Base-by-base conservation (phyloP, 2,797 vertebrate genomes). In the Mastacembelus armatus region DNA sequence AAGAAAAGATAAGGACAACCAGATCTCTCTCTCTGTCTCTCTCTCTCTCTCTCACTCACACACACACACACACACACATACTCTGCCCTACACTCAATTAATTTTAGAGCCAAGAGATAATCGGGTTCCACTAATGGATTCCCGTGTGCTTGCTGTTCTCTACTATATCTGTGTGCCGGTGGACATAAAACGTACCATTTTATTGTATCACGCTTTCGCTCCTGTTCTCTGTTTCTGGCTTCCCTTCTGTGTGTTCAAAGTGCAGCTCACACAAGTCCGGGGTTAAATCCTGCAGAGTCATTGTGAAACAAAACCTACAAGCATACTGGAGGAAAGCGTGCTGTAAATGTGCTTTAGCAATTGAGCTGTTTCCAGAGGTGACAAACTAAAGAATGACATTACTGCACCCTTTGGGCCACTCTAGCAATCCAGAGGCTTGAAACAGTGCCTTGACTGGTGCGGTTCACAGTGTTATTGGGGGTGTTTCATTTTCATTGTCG, bases 51-150 rank as follows among this genome's bases (percentile, higher is more conserved):
- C 30, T 26, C 35, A 19, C 24, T 7, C 56, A 24, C 49, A 38
- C 45, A 32, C 51, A 29, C 11, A 24, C 43, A 64, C 44, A 57
- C 51, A 56, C 39, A 55, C 40, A 42, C 35, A 61, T 69, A 60
- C 29, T 14, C 54, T 76, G 48, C 76, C 73, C 71, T 74, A 75
- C 83, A 87, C 80, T 85, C 85, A 92, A 93, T 94, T 91, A 89
- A 93, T 93, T 93, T 92, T 61, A 75, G 86, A 86, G 90, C 66
- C 73, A 77, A 68, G 72, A 92, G 93, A 93, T 94, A 92, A 94
- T 94, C 92, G 43, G 74, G 89, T 93, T 92, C 89, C 81, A 77
- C 88, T 93, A 93, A 93, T 94, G 91, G 91, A 89, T 92, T 92
- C 85, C 81, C 61, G 74, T 81, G 86, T 71, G 75, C 65, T 84